phyloP scores from a whole-genome alignment of 2,888 invertebrate genomes.

The Deilephila porcellus region DNA sequence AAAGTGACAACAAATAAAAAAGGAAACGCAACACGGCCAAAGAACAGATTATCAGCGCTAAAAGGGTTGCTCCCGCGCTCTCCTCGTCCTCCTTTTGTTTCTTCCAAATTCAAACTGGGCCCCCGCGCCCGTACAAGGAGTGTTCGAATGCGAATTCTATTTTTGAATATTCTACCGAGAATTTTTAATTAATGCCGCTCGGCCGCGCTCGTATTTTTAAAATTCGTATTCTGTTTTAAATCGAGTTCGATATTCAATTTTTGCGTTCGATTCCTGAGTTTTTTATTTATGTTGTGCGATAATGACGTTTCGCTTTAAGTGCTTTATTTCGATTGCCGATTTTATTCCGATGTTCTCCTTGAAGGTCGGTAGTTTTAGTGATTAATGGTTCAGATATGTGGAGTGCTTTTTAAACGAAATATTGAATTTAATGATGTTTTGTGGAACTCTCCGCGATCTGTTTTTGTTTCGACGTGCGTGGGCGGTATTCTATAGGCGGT shows the following conservation, averaged over 20 bases:
- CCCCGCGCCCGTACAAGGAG: slow-evolving; percentile 81
- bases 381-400: slow-evolving; percentile 83
- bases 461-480: slow-evolving; percentile 67
- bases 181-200: slow-evolving; percentile 85
- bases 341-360: slow-evolving; percentile 83
- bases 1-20: slow-evolving; percentile 84
- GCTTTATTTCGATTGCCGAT: slow-evolving; percentile 85
- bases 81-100: slow-evolving; percentile 82
- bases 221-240: slow-evolving; percentile 83
- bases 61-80: slow-evolving; percentile 84
- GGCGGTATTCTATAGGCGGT: slow-evolving; percentile 63
- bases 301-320: slow-evolving; percentile 85
- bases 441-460: slow-evolving; percentile 70
- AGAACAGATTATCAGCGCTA: slow-evolving; percentile 85
- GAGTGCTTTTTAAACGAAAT: slow-evolving; percentile 84
- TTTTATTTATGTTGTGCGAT: slow-evolving; percentile 85
- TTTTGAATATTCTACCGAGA: slow-evolving; percentile 85
- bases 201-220: slow-evolving; percentile 82
- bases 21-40: slow-evolving; percentile 79
- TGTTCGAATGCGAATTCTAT: slow-evolving; percentile 84
- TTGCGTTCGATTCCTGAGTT: slow-evolving; percentile 80
- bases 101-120: slow-evolving; percentile 81
- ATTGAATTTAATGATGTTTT: slow-evolving; percentile 84
- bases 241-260: slow-evolving; percentile 84
- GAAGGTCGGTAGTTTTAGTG: slow-evolving; percentile 84